Evolutionary conservation across 1,140 invertebrate species (phyloP).

Genomic region (Rhynchophorus ferrugineus): DNA sequence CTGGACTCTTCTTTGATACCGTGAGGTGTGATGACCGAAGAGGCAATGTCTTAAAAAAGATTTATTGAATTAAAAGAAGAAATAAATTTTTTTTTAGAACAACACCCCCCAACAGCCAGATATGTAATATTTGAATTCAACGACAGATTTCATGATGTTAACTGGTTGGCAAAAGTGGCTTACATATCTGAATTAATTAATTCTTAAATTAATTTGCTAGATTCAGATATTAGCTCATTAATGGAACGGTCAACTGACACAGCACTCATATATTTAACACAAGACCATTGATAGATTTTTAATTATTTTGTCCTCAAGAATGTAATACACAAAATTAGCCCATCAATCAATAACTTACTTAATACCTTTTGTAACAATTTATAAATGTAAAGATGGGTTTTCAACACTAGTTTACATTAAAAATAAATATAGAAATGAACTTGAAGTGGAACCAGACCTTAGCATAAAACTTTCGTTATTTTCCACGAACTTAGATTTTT

Average conservation of each 20-base stretch:
- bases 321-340: background rate
- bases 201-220: background rate
- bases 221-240: background rate
- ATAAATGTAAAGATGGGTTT: conserved; percentile 1
- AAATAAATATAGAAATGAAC: too few relatives aligned
- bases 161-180: too few relatives aligned
- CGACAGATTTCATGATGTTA: background rate
- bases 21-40: too few relatives aligned
- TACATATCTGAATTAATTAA: background rate
- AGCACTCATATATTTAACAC: background rate
- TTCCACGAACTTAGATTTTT: background rate
- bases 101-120: background rate
- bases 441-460: background rate
- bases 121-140: background rate
- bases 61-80: background rate
- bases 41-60: too few relatives aligned
- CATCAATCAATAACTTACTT: background rate
- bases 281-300: too few relatives aligned
- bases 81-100: background rate
- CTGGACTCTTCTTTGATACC: too few relatives aligned
- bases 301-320: background rate
- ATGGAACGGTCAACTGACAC: background rate
- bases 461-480: background rate
- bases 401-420: too few relatives aligned
- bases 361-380: too few relatives aligned